phyloP scores from a whole-genome alignment of 2,113 vertebrate genomes.

The Hydropotes inermis region DNA sequence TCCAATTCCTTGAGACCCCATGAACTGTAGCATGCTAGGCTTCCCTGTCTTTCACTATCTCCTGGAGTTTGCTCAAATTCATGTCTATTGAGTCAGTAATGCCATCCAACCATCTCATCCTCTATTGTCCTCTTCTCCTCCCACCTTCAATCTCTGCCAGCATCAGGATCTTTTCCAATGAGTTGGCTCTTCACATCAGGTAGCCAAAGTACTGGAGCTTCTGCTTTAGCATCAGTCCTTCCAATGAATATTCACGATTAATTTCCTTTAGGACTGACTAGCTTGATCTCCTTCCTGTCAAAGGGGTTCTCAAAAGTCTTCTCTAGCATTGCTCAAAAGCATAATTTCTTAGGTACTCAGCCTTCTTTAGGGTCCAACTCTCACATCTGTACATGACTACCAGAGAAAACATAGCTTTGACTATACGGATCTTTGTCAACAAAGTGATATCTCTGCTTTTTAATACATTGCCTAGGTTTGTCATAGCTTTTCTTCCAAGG shows the following conservation, averaged over 20 bases:
- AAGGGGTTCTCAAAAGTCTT: background rate
- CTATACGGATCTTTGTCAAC: background rate
- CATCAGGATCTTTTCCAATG: background rate
- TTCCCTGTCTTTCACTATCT: background rate
- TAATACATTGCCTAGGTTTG: background rate
- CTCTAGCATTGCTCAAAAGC: background rate
- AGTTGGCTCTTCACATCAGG: background rate
- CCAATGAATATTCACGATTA: background rate
- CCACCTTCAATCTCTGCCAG: background rate
- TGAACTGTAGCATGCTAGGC: background rate
- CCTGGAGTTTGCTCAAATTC: background rate
- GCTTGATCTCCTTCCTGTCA: background rate
- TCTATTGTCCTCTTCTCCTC: background rate
- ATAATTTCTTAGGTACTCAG: background rate
- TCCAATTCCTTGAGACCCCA: background rate
- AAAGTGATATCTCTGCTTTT: background rate
- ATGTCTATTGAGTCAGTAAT: background rate
- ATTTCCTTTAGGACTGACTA: background rate
- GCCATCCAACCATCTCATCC: background rate
- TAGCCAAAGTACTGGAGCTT: background rate
- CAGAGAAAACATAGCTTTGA: background rate
- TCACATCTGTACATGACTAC: background rate
- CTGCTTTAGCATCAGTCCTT: accelerated
- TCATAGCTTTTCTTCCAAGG: background rate
- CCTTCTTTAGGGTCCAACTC: background rate